phyloP scores from a whole-genome alignment of 2,113 vertebrate species.

The Phoxinus phoxinus region DNA sequence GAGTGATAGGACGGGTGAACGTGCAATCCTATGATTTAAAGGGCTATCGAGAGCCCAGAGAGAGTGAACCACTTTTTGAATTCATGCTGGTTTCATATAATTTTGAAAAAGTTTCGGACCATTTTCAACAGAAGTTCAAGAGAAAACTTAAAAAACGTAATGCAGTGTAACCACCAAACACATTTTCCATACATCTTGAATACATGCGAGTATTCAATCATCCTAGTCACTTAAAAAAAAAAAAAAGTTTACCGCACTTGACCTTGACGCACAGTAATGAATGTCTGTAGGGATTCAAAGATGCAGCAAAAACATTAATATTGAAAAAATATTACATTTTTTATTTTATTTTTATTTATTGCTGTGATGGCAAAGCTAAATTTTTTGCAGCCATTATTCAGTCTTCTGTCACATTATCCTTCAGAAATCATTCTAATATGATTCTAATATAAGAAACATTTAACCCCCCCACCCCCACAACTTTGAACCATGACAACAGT shows the following conservation, averaged over 20 bases:
- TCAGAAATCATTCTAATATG: neutral
- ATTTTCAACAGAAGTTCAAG: neutral
- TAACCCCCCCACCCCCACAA: too few relatives aligned
- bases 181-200: neutral
- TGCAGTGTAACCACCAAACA: neutral
- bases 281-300: neutral
- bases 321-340: neutral
- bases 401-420: neutral
- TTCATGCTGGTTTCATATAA: neutral
- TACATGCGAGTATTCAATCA: neutral
- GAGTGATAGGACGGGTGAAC: neutral
- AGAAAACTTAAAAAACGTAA: neutral
- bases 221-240: neutral
- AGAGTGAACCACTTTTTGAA: neutral
- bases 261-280: neutral
- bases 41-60: neutral
- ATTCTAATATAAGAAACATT: too few relatives aligned
- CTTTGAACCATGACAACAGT: too few relatives aligned
- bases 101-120: neutral
- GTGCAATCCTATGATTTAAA: conserved; percentile 7
- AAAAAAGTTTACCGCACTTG: neutral
- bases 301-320: neutral
- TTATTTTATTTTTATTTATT: neutral
- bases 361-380: neutral
- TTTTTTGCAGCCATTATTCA: neutral